A percentile compares a stretch with the other conserved stretches of the same genome.
phyloP scores from a whole-genome alignment of 35 echinoderm and acorn worm genomes.

The Lytechinus pictus region DNA sequence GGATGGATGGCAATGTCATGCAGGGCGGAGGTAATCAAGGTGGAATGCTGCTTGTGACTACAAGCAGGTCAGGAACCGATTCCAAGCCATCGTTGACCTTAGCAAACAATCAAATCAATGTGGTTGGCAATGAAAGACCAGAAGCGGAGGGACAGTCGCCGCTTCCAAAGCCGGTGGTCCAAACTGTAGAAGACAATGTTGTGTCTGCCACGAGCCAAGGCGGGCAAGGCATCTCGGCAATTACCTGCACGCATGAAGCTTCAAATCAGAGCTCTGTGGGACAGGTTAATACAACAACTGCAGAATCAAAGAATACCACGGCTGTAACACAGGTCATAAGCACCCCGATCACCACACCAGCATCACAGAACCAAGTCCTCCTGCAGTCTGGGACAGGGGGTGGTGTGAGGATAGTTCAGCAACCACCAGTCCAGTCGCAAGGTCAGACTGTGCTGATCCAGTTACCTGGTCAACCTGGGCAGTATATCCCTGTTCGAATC shows the following conservation, averaged over 20 bases:
- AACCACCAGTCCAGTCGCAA: constrained; percentile 50
- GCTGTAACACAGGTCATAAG: constrained; percentile 56
- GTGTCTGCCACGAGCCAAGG: not conserved
- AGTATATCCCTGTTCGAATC: constrained; percentile 58
- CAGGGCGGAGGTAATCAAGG: constrained; percentile 26
- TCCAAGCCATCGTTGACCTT: not conserved
- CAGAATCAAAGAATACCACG: constrained; percentile 26
- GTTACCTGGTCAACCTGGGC: constrained; percentile 55
- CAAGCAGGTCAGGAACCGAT: not conserved
- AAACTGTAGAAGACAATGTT: not conserved
- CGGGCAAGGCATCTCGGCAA: not conserved
- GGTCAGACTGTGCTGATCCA: constrained; percentile 62
- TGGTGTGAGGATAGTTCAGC: constrained; percentile 11
- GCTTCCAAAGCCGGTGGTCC: not conserved
- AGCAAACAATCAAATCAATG: not conserved
- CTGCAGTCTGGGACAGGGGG: constrained; percentile 32
- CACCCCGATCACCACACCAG: constrained; percentile 64
- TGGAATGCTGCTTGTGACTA: constrained; percentile 29
- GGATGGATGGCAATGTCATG: not conserved
- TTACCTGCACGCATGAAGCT: constrained; percentile 35
- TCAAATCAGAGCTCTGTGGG: constrained; percentile 11
- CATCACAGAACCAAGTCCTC: constrained; percentile 52
- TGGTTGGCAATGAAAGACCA: not conserved
- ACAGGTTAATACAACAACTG: constrained; percentile 31
- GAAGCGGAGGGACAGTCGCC: constrained; percentile 26